phyloP scores from a whole-genome alignment of 2,888 invertebrate species.

The Orchesella flavescens region DNA sequence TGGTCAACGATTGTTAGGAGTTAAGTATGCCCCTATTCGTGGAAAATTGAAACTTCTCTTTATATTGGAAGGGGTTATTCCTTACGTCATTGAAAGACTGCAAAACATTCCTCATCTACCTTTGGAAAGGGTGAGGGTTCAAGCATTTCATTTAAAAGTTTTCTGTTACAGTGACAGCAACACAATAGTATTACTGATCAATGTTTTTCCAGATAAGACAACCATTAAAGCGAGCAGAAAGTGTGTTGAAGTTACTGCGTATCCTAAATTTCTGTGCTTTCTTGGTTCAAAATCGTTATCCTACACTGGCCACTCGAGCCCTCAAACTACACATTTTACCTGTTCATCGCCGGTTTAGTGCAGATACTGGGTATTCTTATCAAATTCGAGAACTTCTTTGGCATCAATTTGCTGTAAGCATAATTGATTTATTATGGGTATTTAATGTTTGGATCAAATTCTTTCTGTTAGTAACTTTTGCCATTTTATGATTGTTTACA shows the following conservation, averaged over 20 bases:
- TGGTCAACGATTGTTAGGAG: constrained; percentile 61
- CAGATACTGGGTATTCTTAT: constrained; percentile 66
- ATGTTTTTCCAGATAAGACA: constrained; percentile 47
- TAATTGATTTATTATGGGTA: neutral
- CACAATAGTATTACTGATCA: neutral
- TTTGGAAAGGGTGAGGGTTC: neutral
- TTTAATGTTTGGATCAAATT: constrained; percentile 8
- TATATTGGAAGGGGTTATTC: constrained; percentile 59
- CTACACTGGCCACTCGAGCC: constrained; percentile 59
- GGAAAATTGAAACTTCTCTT: constrained; percentile 53
- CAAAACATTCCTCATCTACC: constrained; percentile 18
- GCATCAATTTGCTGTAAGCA: constrained; percentile 69
- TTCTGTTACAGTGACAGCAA: neutral
- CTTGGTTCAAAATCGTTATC: constrained; percentile 67
- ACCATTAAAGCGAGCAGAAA: constrained; percentile 32
- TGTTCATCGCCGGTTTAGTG: constrained; percentile 37
- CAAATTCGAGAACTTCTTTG: constrained; percentile 69
- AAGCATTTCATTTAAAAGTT: neutral
- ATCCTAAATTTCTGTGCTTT: constrained; percentile 66
- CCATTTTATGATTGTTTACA: constrained; percentile 45
- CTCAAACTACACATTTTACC: constrained; percentile 59
- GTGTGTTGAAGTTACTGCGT: constrained; percentile 36
- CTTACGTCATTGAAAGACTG: constrained; percentile 59
- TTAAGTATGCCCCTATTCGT: constrained; percentile 54
- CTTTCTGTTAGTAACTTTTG: too few species aligned